A percentile compares a stretch with the other conserved stretches of the same genome.
These are phyloP conservation scores for Pogonognathellus flavescens DNA, from an alignment of 1,140 invertebrate species.

Conservation along the genomic window DNA sequence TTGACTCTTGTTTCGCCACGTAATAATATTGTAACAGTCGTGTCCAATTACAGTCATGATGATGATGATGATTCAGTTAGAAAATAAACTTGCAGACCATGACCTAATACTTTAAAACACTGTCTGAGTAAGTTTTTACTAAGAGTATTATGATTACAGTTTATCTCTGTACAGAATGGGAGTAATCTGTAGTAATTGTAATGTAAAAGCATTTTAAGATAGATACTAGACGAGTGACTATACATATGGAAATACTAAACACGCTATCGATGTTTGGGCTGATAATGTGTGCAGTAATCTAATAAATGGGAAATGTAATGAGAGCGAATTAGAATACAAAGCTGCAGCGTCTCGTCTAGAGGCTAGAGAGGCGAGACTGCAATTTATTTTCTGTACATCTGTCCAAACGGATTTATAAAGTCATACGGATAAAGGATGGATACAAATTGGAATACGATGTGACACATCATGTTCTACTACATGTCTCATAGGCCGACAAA, in stretches of 20 bases:
- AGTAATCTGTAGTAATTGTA: no score
- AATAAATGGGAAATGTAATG: no score
- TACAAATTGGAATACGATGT: neutral
- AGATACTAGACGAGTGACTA: no score
- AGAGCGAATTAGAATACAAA: conserved; percentile 18
- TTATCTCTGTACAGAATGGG: neutral
- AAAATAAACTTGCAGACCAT: conserved; percentile 28
- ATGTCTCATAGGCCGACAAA: conserved; percentile 4
- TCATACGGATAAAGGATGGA: neutral
- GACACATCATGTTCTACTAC: conserved; percentile 2
- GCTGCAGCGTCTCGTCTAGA: conserved; percentile 5
- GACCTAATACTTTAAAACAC: conserved; percentile 37
- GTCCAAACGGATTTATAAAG: conserved; percentile 12
- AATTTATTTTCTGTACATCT: conserved; percentile 25
- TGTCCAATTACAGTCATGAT: conserved; percentile 36
- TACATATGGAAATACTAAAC: no score
- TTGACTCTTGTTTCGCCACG: neutral
- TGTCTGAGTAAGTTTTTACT: neutral
- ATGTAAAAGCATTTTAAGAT: no score
- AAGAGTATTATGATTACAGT: neutral
- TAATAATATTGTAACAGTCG: conserved; percentile 12
- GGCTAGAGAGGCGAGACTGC: conserved; percentile 10
- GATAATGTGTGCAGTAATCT: no score
- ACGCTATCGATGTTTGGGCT: no score
- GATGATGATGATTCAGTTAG: conserved; percentile 33